Evolutionary conservation across 2,113 vertebrate genomes (phyloP), one percentile per base, ranked within the genome.

Genomic region (Centropus unirufus): DNA sequence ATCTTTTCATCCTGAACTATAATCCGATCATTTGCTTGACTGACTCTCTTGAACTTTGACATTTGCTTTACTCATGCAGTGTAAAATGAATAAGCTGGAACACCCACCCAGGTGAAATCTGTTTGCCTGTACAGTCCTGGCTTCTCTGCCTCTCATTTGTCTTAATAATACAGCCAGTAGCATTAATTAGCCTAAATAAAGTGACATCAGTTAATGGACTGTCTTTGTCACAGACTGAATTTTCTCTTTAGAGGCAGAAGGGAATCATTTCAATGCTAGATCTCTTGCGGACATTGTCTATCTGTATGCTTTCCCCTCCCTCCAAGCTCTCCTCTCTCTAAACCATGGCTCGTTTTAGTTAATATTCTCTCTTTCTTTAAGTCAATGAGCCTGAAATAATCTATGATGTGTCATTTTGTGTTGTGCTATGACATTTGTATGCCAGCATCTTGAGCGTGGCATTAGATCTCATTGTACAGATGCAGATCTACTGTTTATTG

Each of bases 1-100:
- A 46, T 32, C 1, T 89, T 95, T 96, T 93, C 36, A 54, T 79
- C 72, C 62, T 89, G 55, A 95, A 89, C 87, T 90, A n/a, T 87
- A 91, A 86, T 87, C 12, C 72, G 39, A 59, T 91, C 29, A 74
- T 66, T 88, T 94, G 51, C 69, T 87, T 74, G 62, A 74, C 54
- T 62, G 54, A 16, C 20, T 87, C 26, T 66, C 59, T 79, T 91
- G 63, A 92, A 87, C 89, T 89, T 83, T 91, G 57, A 46, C 42
- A 59, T 93, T 83, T 79, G 14, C 8, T 69, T 92, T 91, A 92
- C 34, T 66, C 39, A 67, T 61, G 46, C 36, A 49, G 47, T 46
- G 30, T 69, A 54, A 72, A 96, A 91, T 46, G 4, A 70, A 83
- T 77, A 87, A 91, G 21, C 36, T 73, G 30, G 15, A 62, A 47